Evolutionary conservation across 2,113 vertebrate genomes (phyloP).

Genomic region (Pedionomus torquatus): DNA sequence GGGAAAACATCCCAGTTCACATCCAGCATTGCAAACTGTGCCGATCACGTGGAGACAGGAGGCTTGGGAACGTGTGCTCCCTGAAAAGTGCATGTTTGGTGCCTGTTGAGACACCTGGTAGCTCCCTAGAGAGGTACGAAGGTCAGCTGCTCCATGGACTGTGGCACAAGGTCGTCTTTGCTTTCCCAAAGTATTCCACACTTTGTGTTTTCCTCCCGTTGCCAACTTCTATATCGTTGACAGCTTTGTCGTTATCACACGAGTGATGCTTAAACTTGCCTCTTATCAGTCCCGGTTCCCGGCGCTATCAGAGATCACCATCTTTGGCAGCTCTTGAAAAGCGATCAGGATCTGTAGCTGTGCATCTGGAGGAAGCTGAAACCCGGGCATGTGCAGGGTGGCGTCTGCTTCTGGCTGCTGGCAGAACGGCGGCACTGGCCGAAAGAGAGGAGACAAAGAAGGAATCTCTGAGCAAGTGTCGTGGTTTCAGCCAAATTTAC

Average conservation of each 20-base stretch:
- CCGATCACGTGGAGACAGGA: neutral
- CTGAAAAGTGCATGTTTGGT: neutral
- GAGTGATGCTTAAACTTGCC: constrained; percentile 36
- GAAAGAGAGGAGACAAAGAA: neutral
- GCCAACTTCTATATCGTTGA: neutral
- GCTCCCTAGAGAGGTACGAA: neutral
- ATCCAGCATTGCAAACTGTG: accelerated
- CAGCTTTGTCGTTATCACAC: neutral
- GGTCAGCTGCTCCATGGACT: neutral
- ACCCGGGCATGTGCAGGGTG: neutral
- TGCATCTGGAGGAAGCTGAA: constrained; percentile 20
- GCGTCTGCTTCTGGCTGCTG: neutral
- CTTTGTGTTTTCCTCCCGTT: neutral
- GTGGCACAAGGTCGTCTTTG: neutral
- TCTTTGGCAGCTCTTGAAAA: constrained; percentile 57
- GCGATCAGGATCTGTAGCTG: neutral
- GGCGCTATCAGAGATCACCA: neutral
- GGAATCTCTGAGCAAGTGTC: neutral
- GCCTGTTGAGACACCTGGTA: neutral
- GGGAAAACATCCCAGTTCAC: neutral
- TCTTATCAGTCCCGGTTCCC: constrained; percentile 7
- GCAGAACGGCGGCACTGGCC: neutral
- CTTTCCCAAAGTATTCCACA: neutral
- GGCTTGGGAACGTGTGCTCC: neutral
- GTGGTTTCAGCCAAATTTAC: no score